Conservation (phyloP, 2,113 vertebrate species). For the Piaya cayana region DNA sequence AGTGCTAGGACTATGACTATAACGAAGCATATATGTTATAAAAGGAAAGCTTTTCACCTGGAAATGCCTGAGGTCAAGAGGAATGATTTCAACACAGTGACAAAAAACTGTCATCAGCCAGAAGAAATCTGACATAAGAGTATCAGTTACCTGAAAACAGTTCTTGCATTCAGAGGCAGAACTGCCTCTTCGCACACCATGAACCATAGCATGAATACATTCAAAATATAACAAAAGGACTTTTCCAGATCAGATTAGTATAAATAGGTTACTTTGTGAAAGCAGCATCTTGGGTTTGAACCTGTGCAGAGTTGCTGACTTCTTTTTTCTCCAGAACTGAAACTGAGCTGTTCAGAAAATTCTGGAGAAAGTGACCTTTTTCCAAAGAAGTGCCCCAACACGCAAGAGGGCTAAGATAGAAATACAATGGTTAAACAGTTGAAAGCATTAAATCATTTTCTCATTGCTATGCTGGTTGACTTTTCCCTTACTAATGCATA, state of each 20-base stretch:
- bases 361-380: not conserved
- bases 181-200: not conserved
- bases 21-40: not conserved
- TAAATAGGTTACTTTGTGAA: not conserved
- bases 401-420: not conserved
- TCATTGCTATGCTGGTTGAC: not conserved
- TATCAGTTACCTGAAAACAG: not conserved
- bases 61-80: not conserved
- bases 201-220: not conserved
- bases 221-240: not conserved
- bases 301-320: not conserved
- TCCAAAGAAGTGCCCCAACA: not conserved
- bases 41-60: not conserved
- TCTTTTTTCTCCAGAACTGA: conserved; percentile 28
- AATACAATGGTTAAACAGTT: not conserved
- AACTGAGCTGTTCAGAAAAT: not conserved
- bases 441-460: not conserved
- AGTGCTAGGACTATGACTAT: not conserved
- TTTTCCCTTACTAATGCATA: not conserved
- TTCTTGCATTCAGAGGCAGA: not conserved
- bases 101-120: not conserved
- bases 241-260: not conserved
- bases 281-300: not conserved
- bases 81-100: not conserved
- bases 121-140: not conserved